Base-by-base conservation (phyloP, 2,888 invertebrate genomes). In the Chironomus riparius region DNA sequence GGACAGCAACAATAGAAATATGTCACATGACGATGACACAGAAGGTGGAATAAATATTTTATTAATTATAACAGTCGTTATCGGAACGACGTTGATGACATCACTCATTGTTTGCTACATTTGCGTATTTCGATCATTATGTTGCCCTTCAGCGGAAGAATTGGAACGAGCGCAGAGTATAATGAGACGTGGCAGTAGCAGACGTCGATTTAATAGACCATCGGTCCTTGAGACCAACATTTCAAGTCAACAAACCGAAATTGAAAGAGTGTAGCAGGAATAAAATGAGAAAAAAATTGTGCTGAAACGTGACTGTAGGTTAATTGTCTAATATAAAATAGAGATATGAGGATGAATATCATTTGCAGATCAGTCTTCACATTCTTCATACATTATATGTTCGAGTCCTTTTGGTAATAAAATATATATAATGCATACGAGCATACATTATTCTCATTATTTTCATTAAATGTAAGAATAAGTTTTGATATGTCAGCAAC, bases 31-130 rank as follows among this genome's bases (percentile, higher is more conserved):
- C 38, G 79, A 50, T n/a, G 74, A 74, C 7, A 38, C 50, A 79
- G 87, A 86, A 80, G 87, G 86, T 78, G 87, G 87, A 81, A 83
- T 88, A 70, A 86, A 87, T 78, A 84, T 89, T 78, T 83, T 88
- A 5, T 83, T 89, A 68, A 86, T 88, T 2, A 85, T 88, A 71
- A 87, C 88, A 4, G 86, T 89, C 61, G 83, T 87, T 69, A 85
- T 89, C 18, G 88, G 88, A 3, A 83, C 88, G 56, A 82, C 88
- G 4, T 85, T 88, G 7, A 88, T 89, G 85, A 85, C 88, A 68
- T 87, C 87, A 0, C 81, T 90, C 12, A 84, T 90, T 0, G 85
- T 88, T 81, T 90, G 89, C 81, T 90, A 90, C 81, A 87, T 88
- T 4, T 89, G 88, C 79, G 89, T 90, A 18, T 86, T 90, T 76